A percentile compares a stretch with the other conserved stretches of the same genome.
phyloP scores from a whole-genome alignment of 2,888 invertebrate species.

The Conus canariensis region DNA sequence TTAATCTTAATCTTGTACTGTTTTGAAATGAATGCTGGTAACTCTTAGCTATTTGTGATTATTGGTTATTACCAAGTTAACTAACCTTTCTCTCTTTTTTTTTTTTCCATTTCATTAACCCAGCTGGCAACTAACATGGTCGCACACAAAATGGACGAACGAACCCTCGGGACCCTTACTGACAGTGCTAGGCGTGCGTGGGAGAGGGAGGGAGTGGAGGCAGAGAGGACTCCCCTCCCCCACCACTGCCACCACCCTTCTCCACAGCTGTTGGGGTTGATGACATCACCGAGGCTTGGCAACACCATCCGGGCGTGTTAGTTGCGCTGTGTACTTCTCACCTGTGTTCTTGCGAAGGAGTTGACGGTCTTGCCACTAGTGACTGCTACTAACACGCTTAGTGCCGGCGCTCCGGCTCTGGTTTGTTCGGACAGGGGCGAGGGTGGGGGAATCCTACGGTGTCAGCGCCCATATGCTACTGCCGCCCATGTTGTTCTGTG shows the following conservation, averaged over 20 bases:
- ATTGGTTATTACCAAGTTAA: not conserved
- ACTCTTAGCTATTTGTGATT: slow-evolving; percentile 24
- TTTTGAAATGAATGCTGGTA: not conserved
- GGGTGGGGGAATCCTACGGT: too few relatives aligned
- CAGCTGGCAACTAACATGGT: slow-evolving; percentile 52
- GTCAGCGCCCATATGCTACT: too few relatives aligned
- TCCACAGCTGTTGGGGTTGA: not conserved
- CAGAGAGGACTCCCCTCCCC: not conserved
- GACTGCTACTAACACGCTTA: slow-evolving; percentile 27
- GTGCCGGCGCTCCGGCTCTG: not conserved
- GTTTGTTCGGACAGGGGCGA: not conserved
- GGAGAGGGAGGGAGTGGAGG: slow-evolving; percentile 19
- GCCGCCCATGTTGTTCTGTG: too few relatives aligned
- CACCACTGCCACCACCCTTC: not conserved
- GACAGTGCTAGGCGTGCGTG: slow-evolving; percentile 20
- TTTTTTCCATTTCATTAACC: slow-evolving; percentile 49
- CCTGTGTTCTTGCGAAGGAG: not conserved
- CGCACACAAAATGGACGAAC: slow-evolving; percentile 29
- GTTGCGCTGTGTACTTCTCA: not conserved
- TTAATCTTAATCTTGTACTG: slow-evolving; percentile 24
- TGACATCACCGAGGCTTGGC: not conserved
- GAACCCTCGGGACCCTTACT: slow-evolving; percentile 27
- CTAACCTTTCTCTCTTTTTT: slow-evolving; percentile 38
- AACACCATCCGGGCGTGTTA: not conserved
- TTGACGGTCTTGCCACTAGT: not conserved